Percentiles rank a stretch among this genome's conserved stretches.
Conservation (phyloP, 2,888 invertebrate species). For the Teinopalpus imperialis region DNA sequence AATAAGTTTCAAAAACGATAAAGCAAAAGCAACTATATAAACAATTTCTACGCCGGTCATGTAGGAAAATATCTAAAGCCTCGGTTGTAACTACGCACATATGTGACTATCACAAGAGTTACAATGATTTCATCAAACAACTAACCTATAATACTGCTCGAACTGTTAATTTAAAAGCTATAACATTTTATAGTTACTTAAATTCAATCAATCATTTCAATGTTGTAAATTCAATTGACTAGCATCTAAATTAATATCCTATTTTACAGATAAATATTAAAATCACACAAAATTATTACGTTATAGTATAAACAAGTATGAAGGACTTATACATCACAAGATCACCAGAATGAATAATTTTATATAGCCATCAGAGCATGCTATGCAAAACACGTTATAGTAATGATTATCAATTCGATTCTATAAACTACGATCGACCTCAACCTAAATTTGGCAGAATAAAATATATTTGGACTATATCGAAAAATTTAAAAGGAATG, state of each 20-base stretch:
- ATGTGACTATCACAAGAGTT: conserved; percentile 61
- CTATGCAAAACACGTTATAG: no score
- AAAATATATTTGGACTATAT: no score
- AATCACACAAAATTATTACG: conserved; percentile 18
- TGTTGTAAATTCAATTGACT: conserved; percentile 75
- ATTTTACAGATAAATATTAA: conserved; percentile 32
- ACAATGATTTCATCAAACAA: conserved; percentile 61
- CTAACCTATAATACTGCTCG: conserved; percentile 80
- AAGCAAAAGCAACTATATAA: conserved; percentile 23
- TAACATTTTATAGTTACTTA: conserved; percentile 58
- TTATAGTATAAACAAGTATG: background rate
- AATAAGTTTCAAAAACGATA: no score
- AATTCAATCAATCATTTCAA: conserved; percentile 60
- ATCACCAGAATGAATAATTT: background rate
- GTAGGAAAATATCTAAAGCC: conserved; percentile 31
- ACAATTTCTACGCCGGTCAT: conserved; percentile 15
- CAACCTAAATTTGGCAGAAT: no score
- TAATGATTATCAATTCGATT: no score
- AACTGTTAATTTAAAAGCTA: conserved; percentile 54
- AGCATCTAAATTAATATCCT: conserved; percentile 67
- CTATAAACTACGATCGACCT: no score
- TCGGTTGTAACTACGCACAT: conserved; percentile 50
- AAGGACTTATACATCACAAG: background rate
- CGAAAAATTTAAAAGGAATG: no score
- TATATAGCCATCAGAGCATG: conserved; percentile 9